phyloP scores from a whole-genome alignment of 2,113 vertebrate species.

The Ictidomys tridecemlineatus region DNA sequence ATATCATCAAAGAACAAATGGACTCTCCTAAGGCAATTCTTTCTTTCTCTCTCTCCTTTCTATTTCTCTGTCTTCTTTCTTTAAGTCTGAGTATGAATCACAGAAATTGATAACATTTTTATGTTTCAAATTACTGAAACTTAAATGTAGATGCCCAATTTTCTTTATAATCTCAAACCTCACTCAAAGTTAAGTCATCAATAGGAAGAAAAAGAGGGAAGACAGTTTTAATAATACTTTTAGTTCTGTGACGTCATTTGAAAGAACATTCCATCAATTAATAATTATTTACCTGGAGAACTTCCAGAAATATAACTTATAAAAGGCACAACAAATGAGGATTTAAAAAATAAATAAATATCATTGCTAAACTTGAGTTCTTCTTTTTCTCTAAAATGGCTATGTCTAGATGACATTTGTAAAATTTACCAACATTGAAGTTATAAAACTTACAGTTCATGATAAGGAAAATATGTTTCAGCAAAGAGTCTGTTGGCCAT shows the following conservation, averaged over 20 bases:
- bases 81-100: background rate
- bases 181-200: slow-evolving; percentile 17
- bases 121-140: background rate
- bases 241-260: background rate
- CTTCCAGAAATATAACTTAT: slow-evolving; percentile 46
- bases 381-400: slow-evolving; percentile 6
- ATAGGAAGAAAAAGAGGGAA: background rate
- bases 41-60: background rate
- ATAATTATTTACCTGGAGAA: background rate
- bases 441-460: slow-evolving; percentile 20
- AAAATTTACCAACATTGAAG: slow-evolving; percentile 34
- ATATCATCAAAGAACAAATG: slow-evolving; percentile 10
- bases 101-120: background rate
- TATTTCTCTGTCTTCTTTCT: background rate
- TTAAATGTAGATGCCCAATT: background rate
- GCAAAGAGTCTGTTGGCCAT: slow-evolving; percentile 1
- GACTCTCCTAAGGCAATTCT: too few species aligned
- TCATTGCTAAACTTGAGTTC: background rate
- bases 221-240: background rate
- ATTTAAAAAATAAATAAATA: background rate
- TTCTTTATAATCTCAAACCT: background rate
- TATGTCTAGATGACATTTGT: slow-evolving; percentile 15
- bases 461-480: slow-evolving; percentile 64
- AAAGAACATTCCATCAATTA: background rate
- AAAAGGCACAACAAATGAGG: background rate